Base-by-base conservation (phyloP, 2,797 vertebrate species). In the Fratercula arctica region DNA sequence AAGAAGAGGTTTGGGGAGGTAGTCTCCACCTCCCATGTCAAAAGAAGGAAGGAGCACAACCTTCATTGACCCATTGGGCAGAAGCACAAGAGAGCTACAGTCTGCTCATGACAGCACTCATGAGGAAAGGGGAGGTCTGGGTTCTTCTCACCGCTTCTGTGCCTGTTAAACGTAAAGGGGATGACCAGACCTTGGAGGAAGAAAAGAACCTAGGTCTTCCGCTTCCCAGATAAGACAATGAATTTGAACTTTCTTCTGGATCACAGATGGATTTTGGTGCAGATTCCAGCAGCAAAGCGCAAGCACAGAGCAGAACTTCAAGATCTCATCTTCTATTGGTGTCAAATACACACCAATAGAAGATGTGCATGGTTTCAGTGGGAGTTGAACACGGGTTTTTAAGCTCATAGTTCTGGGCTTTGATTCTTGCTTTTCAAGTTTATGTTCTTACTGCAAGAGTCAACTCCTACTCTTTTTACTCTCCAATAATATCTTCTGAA, bases 351-450 rank as follows among this genome's bases (percentile, higher is more conserved):
- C 28, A 28, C 21, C 46, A 54, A 29, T 5, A n/a, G 63, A 45
- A 72, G 33, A 72, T 45, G 4, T 39, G 24, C 31, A 11, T 56
- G 13, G 28, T 85, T 66, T 50, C 51, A 46, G 31, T 24, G 23
- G 28, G 41, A 82, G 7, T 8, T 16, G 6, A 72, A 64, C 37
- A 46, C 0, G 0, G 25, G 10, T 16, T 29, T 87, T 87, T 56
- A 78, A 56, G 9, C 10, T 75, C 2, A 9, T 2, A 28, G 29
- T 56, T 87, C 41, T 20, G 35, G 69, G 15, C 18, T 90, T 78
- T 45, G 33, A 54, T 73, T 79, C 59, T 63, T 87, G 46, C 8
- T 66, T 85, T 93, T 72, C 5, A 3, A 63, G 43, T 70, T 80
- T 64, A 21, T 73, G 37, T 53, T 80, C 41, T 84, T 81, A 39